Evolutionary conservation across 2,797 vertebrate species (phyloP).

Genomic region (Propithecus perrieri): DNA sequence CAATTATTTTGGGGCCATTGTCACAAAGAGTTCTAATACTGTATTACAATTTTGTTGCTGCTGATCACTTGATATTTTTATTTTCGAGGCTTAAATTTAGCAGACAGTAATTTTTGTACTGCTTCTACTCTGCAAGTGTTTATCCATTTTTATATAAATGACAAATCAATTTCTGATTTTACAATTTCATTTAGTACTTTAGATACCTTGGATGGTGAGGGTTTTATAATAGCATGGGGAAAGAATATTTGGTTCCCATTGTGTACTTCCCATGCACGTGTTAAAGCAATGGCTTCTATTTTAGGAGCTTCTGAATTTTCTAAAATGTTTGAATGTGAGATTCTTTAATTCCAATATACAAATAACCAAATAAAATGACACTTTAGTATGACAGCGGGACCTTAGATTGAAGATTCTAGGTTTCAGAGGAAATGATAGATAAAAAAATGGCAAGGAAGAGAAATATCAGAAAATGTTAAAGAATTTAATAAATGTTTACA

Average conservation of each 20-base stretch:
- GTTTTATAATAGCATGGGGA: background rate
- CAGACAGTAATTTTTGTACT: background rate
- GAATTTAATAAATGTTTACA: background rate
- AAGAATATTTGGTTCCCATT: background rate
- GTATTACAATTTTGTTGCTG: background rate
- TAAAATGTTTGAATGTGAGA: background rate
- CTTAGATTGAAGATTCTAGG: background rate
- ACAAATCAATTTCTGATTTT: background rate
- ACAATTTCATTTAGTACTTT: background rate
- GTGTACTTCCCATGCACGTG: background rate
- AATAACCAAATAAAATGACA: background rate
- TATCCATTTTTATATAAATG: conserved; percentile 4
- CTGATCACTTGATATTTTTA: background rate
- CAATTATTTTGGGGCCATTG: background rate
- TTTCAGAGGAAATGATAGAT: background rate
- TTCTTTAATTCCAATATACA: background rate
- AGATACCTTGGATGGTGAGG: background rate
- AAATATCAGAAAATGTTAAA: background rate
- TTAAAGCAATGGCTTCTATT: background rate
- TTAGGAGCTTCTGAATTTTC: background rate
- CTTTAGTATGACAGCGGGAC: background rate
- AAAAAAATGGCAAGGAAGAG: background rate
- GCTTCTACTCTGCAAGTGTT: background rate
- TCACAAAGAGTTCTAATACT: background rate
- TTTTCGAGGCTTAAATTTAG: conserved; percentile 3